Evolutionary conservation across 53 echinoderm and acorn worm genomes (phyloP).

Genomic region (Actinopyga echinites): DNA sequence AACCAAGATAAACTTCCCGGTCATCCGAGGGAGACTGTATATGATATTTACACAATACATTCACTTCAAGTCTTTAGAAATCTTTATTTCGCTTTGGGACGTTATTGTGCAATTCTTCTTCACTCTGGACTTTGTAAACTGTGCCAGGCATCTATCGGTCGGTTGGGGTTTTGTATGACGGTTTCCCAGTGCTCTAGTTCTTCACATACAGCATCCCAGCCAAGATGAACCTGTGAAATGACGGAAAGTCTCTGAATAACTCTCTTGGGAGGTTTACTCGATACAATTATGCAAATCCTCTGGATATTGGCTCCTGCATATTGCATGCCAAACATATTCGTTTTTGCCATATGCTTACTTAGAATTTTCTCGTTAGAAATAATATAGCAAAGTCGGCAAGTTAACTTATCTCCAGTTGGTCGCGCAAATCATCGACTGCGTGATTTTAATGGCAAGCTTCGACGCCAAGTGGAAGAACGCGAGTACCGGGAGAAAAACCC

Average conservation of each 20-base stretch:
- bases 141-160: conserved; percentile 80
- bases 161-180: conserved; percentile 74
- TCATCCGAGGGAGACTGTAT: neutral
- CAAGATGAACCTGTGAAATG: conserved; percentile 68
- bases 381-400: too few relatives aligned
- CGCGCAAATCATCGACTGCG: too few relatives aligned
- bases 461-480: too few relatives aligned
- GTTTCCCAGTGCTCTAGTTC: conserved; percentile 81
- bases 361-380: too few relatives aligned
- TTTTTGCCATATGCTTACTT: too few relatives aligned
- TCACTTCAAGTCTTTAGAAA: neutral
- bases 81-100: too few relatives aligned
- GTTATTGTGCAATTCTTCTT: neutral
- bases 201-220: conserved; percentile 78
- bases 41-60: neutral
- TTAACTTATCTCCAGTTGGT: too few relatives aligned
- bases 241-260: neutral
- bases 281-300: too few relatives aligned
- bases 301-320: too few relatives aligned
- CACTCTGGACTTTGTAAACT: conserved; percentile 74
- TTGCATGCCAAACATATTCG: too few relatives aligned
- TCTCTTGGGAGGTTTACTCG: neutral
- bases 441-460: too few relatives aligned
- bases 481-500: too few relatives aligned
- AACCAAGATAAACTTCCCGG: neutral